Base-by-base conservation (phyloP, 1,140 invertebrate species). In the Meloidogyne chitwoodi region DNA sequence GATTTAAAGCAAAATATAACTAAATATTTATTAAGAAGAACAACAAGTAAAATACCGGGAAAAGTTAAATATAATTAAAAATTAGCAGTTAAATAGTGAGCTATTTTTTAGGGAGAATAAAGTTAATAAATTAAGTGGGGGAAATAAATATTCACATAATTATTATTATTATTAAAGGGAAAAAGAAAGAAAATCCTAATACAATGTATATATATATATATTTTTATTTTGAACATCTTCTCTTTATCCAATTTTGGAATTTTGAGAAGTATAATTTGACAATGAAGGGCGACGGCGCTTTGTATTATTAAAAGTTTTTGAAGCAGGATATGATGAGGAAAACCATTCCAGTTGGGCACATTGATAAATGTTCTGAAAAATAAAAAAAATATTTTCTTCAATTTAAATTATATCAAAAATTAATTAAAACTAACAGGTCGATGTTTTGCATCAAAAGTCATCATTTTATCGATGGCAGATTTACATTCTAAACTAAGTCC, bases 371-470 rank as follows among this genome's bases (percentile, higher is more conserved):
- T 41, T 22, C 68, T 70, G 38, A 41, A 70, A 69, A 34, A 4
- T 19, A 22, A 70, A 19, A 8, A 70, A 44, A 38, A 38, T 8
- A 10, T 6, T 38, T 38, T 10, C 10, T 10, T 38, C 4, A 8
- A 38, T 38, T 38, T 38, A 38, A 38, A 38, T 38, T 38, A 3
- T 31, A 31, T 31, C 6, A 31, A 31, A 31, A 31, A 38, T n/a
- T n/a, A 34, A 16, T 24, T 44, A 73, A 56, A 71, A 34, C 26
- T 31, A n/a, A 73, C 71, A 24, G 77, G 77, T 11, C 77, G 74
- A n/a, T 74, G 26, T 19, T 16, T n/a, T 31, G 77, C 48, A 3
- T 78, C 77, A 38, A 80, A 78, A n/a, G 77, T 78, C 75, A 78
- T 24, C 77, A 78, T 77, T 29, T 24, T 34, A 29, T 78, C 77